Evolutionary conservation across 2,888 invertebrate species (phyloP).

Genomic region (Rhagium mordax): DNA sequence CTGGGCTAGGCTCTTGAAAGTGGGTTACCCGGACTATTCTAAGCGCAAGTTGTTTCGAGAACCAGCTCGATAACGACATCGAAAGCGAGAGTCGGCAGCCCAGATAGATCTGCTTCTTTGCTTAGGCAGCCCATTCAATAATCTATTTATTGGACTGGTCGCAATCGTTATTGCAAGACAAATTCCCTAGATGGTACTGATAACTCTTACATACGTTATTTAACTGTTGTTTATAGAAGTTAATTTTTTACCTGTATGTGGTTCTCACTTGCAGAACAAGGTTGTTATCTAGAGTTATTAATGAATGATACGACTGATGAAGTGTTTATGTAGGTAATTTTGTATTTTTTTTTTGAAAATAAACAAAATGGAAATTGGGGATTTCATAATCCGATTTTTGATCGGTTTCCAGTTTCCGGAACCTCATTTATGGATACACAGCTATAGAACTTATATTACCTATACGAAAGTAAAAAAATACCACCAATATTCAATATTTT

Average conservation of each 20-base stretch:
- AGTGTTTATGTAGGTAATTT: no score
- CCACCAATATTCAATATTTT: no score
- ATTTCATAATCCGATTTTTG: no score
- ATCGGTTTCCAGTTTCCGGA: no score
- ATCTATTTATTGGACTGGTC: background rate
- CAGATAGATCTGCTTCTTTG: constrained; percentile 18
- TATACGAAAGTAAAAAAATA: no score
- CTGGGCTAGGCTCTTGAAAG: constrained; percentile 40
- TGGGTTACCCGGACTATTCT: constrained; percentile 45
- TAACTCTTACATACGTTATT: constrained; percentile 26
- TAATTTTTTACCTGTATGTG: background rate
- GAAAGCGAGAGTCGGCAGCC: constrained; percentile 39
- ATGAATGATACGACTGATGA: no score
- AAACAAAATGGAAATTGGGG: no score
- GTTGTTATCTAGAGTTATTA: background rate
- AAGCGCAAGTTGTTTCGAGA: constrained; percentile 39
- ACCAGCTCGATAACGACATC: constrained; percentile 40
- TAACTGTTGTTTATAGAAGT: constrained; percentile 32
- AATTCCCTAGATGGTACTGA: constrained; percentile 34
- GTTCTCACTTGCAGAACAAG: background rate
- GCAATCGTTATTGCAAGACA: constrained; percentile 9
- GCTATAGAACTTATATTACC: no score
- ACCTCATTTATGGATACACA: no score
- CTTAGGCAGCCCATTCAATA: background rate
- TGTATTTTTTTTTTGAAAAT: no score